Base-by-base conservation (phyloP, 2,888 invertebrate genomes). In the Sphinx pinastri region DNA sequence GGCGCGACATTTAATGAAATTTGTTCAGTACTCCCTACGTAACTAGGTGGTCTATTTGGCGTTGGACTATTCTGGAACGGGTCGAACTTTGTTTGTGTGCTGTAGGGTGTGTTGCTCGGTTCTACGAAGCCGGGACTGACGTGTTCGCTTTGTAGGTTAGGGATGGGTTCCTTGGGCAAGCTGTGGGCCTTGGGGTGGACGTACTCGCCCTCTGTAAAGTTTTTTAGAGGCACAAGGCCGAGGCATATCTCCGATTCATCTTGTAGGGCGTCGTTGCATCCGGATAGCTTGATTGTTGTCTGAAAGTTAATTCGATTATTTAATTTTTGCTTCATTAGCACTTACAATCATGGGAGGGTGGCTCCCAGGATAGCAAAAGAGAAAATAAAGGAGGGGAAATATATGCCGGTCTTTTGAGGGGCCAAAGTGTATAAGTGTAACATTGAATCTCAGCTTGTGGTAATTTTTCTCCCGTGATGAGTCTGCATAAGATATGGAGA, bases 221-320 rank as follows among this genome's bases (percentile, higher is more conserved):
- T 78, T 45, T 69, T 52, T 1, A 88, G 52, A 0, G 91, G 90
- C 1, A 89, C 74, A 11, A 89, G 72, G 0, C 92, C 92, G n/a
- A 92, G 75, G 57, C 82, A 84, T 25, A 92, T 79, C 66, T 90
- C 87, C 0, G 82, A 73, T 68, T 89, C 88, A 31, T 90, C 91
- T 70, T 82, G 76, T 5, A 87, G 38, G 2, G 87, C 84, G 31
- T 86, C 85, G 73, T 84, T 87, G 77, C 90, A 92, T 0, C 90
- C 92, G 0, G 91, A 84, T n/a, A 89, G 67, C 73, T 84, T 84
- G 68, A 91, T 72, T 70, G 74, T 86, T 14, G 84, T 81, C 92
- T 92, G 80, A 13, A 83, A 81, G 71, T 16, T 31, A 52, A 8
- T 4, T 25, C 25, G 19, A 16, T 54, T 54, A 38, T 38, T 38